Conservation (phyloP, 2,113 vertebrate genomes). For the Octodon degus region DNA sequence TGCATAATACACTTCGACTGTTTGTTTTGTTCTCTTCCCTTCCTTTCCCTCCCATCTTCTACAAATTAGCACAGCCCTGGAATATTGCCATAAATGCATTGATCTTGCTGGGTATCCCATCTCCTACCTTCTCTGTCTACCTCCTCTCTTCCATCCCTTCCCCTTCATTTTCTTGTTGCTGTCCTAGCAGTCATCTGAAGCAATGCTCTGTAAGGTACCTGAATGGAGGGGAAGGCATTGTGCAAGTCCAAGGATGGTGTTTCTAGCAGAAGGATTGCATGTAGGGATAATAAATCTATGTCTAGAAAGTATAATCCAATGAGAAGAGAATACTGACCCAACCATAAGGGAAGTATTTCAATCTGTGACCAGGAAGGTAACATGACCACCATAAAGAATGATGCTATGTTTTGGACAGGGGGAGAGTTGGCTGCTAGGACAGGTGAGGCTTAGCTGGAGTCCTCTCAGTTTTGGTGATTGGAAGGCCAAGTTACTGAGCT, state of each 20-base stretch:
- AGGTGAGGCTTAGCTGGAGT: neutral
- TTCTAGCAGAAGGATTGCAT: neutral
- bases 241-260: neutral
- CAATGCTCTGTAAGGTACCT: neutral
- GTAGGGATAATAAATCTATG: neutral
- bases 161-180: neutral
- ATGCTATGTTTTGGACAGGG: neutral
- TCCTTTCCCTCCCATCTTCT: neutral
- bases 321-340: neutral
- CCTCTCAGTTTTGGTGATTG: neutral
- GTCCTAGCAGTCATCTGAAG: neutral
- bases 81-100: no score
- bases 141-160: neutral
- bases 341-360: neutral
- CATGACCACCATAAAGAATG: neutral
- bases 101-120: neutral
- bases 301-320: neutral
- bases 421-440: neutral
- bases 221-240: neutral
- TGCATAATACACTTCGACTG: neutral
- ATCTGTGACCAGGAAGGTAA: neutral
- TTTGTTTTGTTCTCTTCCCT: neutral
- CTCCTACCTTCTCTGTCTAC: neutral
- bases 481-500: neutral
- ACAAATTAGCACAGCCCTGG: neutral